These are phyloP conservation scores for Lamprotornis superbus DNA, from an alignment of 2,113 vertebrate species.

Conservation along the genomic window DNA sequence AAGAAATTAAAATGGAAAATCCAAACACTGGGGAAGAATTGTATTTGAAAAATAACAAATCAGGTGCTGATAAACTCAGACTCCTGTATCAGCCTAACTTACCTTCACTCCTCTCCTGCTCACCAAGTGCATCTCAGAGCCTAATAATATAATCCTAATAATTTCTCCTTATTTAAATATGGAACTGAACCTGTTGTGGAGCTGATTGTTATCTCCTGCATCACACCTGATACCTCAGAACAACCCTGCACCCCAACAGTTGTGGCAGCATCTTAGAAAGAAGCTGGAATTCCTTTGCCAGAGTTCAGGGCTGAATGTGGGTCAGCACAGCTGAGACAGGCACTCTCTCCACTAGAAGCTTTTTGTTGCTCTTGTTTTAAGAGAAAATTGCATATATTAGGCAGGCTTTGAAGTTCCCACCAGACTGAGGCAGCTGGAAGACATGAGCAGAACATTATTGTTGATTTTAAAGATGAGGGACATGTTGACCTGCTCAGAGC, in stretches of 20 bases:
- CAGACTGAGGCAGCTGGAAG: not conserved
- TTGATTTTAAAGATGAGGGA: conserved; percentile 6
- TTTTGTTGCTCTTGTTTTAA: not conserved
- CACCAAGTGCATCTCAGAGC: not conserved
- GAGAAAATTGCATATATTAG: conserved; percentile 52
- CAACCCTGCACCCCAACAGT: not conserved
- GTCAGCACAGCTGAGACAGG: not conserved
- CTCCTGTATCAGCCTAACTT: not conserved
- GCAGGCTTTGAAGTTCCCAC: conserved; percentile 30
- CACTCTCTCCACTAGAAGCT: not conserved
- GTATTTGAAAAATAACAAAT: not conserved
- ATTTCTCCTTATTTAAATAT: not conserved
- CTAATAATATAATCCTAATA: not conserved
- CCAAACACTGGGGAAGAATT: not conserved
- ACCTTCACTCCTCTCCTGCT: not conserved
- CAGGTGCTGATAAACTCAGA: not conserved
- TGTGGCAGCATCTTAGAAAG: not conserved
- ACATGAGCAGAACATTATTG: not conserved
- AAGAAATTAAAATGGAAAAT: not conserved
- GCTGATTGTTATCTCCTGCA: not conserved
- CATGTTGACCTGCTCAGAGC: not conserved
- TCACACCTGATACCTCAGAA: not conserved
- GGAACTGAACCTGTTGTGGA: not conserved
- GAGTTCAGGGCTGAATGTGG: not conserved
- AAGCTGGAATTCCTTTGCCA: not conserved